Percentiles rank a stretch among this genome's conserved stretches.
phyloP scores from a whole-genome alignment of 92 coral and sea anemone genomes.

The Paragorgia papillata region DNA sequence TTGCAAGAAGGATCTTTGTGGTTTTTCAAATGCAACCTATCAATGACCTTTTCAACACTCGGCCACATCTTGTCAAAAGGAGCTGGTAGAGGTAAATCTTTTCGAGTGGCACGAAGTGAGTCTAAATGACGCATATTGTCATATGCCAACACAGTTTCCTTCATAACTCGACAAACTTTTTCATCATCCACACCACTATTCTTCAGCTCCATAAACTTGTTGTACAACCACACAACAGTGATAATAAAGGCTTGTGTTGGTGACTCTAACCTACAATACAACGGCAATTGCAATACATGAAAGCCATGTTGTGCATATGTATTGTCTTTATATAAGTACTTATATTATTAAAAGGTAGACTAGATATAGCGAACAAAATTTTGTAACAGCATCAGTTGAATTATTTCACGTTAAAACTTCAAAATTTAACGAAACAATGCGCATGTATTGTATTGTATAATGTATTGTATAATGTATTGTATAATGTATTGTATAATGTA shows the following conservation, averaged over 20 bases:
- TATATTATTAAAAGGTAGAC: no score
- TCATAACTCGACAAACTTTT: slow-evolving; percentile 18
- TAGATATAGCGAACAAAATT: no score
- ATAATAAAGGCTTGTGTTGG: slow-evolving; percentile 23
- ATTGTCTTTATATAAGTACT: neutral
- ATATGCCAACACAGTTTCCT: no score
- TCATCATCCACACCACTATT: slow-evolving; percentile 5
- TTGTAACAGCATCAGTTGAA: no score
- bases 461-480: no score
- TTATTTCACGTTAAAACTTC: no score
- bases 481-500: no score
- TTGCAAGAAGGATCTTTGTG: slow-evolving; percentile 58
- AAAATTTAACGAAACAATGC: no score
- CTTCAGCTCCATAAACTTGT: slow-evolving; percentile 18
- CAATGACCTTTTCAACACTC: slow-evolving; percentile 30
- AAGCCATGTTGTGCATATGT: neutral
- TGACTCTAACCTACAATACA: slow-evolving; percentile 32
- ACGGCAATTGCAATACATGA: slow-evolving; percentile 1
- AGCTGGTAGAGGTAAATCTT: slow-evolving; percentile 32
- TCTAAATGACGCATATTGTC: slow-evolving; percentile 2
- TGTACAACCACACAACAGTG: slow-evolving; percentile 28
- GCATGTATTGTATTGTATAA: no score
- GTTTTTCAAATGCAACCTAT: slow-evolving; percentile 33
- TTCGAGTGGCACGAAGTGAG: slow-evolving; percentile 21
- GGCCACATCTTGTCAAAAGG: slow-evolving; percentile 34